A percentile compares a stretch with the other conserved stretches of the same genome.
These are phyloP conservation scores for Mionectes olivaceus DNA, from an alignment of 2,797 vertebrate genomes.

Conservation along the genomic window DNA sequence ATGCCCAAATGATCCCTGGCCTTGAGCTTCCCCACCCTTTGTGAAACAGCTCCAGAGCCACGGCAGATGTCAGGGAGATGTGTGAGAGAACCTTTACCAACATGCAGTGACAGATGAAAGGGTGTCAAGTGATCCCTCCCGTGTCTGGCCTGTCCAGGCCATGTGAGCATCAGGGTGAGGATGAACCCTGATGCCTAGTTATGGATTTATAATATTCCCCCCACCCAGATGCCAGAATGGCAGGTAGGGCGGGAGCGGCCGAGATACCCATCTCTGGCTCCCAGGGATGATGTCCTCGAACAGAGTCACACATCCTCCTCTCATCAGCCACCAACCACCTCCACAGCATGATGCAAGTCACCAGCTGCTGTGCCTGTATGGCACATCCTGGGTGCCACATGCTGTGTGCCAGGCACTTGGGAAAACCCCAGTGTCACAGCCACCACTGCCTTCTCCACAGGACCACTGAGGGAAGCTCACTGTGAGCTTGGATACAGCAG, in stretches of 20 bases:
- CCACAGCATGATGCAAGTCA: not conserved
- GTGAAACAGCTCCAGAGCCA: not conserved
- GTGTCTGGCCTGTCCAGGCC: not conserved
- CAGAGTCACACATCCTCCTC: not conserved
- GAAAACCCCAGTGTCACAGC: not conserved
- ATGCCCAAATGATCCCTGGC: not conserved
- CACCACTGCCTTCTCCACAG: not conserved
- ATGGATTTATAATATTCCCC: not conserved
- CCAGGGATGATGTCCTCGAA: not conserved
- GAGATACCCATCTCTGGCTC: slow-evolving; percentile 11
- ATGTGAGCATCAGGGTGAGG: not conserved
- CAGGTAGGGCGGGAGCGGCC: not conserved
- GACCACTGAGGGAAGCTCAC: not conserved
- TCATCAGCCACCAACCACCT: not conserved
- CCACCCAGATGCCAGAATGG: not conserved
- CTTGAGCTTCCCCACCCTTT: not conserved
- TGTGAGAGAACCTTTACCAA: not conserved
- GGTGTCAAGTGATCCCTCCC: not conserved
- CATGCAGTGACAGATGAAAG: not conserved
- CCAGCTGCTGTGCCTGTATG: not conserved
- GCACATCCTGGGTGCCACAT: not conserved
- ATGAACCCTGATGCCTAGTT: not conserved
- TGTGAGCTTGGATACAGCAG: not conserved
- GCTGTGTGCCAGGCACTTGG: not conserved
- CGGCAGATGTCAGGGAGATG: not conserved